Evolutionary conservation across 2,113 vertebrate species (phyloP).

Genomic region (Cephalopterus ornatus): DNA sequence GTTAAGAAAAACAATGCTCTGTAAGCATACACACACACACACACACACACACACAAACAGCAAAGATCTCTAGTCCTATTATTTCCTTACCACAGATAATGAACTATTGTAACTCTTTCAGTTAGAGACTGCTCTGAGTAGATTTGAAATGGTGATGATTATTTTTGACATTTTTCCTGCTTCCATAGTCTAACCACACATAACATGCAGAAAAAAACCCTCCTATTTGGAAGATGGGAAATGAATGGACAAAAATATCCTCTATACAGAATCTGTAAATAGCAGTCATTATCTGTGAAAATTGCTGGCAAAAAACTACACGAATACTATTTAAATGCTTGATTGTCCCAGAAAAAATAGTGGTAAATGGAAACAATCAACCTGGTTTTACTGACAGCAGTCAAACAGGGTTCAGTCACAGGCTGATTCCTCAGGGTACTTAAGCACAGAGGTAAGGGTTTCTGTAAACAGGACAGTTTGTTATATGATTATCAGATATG

Average conservation of each 20-base stretch:
- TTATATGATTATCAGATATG: neutral
- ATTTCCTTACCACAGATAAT: neutral
- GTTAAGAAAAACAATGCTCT: neutral
- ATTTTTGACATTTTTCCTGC: neutral
- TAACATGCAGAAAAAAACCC: neutral
- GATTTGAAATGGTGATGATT: neutral
- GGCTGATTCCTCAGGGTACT: neutral
- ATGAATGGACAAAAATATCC: slow-evolving; percentile 23
- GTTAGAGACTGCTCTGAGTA: neutral
- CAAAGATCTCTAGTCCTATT: neutral
- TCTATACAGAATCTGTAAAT: slow-evolving; percentile 12
- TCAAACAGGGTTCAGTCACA: neutral
- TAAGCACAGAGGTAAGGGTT: neutral
- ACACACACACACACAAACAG: neutral
- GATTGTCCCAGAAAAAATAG: neutral
- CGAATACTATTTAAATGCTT: neutral
- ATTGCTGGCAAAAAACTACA: neutral
- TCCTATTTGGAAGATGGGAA: neutral
- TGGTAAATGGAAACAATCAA: neutral
- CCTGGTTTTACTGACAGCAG: slow-evolving; percentile 14
- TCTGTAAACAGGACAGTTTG: neutral
- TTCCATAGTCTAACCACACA: neutral
- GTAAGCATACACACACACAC: neutral
- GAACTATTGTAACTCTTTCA: neutral
- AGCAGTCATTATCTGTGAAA: slow-evolving; percentile 11